A percentile compares a stretch with the other conserved stretches of the same genome.
These are phyloP conservation scores for Dolichoris vasculosae DNA, from an alignment of 1,140 invertebrate species.

Conservation along the genomic window DNA sequence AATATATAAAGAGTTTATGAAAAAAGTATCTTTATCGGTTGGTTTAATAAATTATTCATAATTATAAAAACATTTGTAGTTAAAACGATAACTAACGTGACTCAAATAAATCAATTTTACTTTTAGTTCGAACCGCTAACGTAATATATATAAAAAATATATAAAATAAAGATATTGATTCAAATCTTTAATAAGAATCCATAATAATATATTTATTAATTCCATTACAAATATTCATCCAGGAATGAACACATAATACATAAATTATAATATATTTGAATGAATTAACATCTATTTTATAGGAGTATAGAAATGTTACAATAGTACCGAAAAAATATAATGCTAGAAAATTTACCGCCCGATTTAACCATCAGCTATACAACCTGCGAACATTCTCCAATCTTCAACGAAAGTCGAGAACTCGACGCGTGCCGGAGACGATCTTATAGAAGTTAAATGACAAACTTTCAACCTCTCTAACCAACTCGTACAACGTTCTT, in stretches of 20 bases:
- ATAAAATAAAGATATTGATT: neutral
- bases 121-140: no score
- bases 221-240: neutral
- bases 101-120: no score
- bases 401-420: constrained; percentile 11
- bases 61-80: no score
- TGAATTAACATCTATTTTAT: constrained; percentile 28
- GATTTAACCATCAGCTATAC: constrained; percentile 64
- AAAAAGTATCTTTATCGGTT: no score
- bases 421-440: neutral
- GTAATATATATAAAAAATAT: no score
- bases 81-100: no score
- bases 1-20: no score
- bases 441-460: neutral
- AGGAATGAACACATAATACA: neutral
- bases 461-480: constrained; percentile 41
- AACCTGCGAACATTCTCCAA: constrained; percentile 59
- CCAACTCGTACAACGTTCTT: constrained; percentile 27
- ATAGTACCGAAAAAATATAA: constrained; percentile 56
- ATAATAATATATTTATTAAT: neutral
- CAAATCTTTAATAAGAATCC: no score
- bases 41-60: no score
- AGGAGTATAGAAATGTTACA: constrained; percentile 26
- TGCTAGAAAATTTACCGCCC: constrained; percentile 66
- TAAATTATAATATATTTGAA: constrained; percentile 19